Evolutionary conservation across 2,797 vertebrate species (phyloP), one percentile per base, ranked within the genome.

Genomic region (Eulemur rubriventer): DNA sequence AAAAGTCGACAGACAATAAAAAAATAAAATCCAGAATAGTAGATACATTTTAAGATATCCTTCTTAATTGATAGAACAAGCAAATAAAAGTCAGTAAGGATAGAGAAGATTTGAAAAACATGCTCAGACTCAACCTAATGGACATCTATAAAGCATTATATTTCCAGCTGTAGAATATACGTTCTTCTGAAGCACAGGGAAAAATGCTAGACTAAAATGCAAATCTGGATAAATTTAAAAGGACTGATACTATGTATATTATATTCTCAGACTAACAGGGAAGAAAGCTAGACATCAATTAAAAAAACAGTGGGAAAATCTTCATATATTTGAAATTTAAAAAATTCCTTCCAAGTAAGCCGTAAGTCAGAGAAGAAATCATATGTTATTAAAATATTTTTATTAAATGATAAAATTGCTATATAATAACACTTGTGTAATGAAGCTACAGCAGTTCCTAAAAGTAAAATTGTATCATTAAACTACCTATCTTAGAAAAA

Each of bases 341-440:
- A 84, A 81, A 81, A 72, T 8, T 41, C 4, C 20, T 91, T 83
- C 33, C 10, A 82, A 84, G 69, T 73, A 69, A 88, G 17, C 1
- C 14, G 55, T 73, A 73, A 75, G 3, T 50, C 48, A 83, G 78
- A 90, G 69, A 90, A 94, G 26, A 90, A 94, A 90, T 78, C 41
- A 89, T 83, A 6, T 81, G 16, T 17, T 50, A 73, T 82, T 69
- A 92, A 93, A 91, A 61, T 73, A 52, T 24, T 85, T 86, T 69
- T 79, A 78, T 67, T n/a, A 87, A 65, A 28, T 73, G 28, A 61
- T 89, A 75, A 52, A 91, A 84, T 83, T 78, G 41, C 1, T 35
- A 59, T 13, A 65, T 28, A 84, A 35, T 61, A 52, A 91, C 84
- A 80, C 41, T 50, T 93, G 0, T 43, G 52, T n/a, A 0, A 46